A percentile compares a stretch with the other conserved stretches of the same genome.
These are phyloP conservation scores for Acromyrmex echinatior DNA, from an alignment of 1,140 invertebrate genomes.

Conservation along the genomic window DNA sequence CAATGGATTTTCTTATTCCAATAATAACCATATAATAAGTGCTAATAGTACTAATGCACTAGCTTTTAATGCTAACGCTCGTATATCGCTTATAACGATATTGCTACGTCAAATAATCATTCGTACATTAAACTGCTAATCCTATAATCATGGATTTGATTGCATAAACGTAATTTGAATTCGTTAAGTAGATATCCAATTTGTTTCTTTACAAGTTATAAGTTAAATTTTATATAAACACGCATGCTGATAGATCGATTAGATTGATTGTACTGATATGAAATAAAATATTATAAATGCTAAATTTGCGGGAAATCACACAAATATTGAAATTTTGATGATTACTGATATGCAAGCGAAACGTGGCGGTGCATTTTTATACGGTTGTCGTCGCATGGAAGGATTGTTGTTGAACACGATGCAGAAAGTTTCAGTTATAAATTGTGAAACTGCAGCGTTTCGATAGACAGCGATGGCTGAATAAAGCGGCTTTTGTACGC, in stretches of 20 bases:
- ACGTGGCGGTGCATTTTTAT: conserved; percentile 23
- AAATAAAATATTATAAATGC: background rate
- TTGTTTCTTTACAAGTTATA: background rate
- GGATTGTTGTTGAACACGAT: conserved; percentile 21
- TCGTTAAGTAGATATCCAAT: background rate
- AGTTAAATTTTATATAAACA: background rate
- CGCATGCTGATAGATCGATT: background rate
- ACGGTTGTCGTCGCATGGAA: conserved; percentile 9
- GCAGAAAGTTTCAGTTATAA: conserved; percentile 58
- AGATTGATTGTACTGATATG: background rate
- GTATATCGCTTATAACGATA: background rate
- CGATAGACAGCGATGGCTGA: conserved; percentile 55
- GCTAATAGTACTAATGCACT: background rate
- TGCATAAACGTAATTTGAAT: background rate
- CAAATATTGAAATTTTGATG: background rate
- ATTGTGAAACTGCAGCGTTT: conserved; percentile 59
- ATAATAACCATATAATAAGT: conserved; percentile 12
- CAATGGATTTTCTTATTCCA: background rate
- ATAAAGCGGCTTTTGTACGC: conserved; percentile 64
- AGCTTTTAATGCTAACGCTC: background rate
- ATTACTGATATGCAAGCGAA: background rate
- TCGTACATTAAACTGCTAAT: background rate
- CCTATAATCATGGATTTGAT: background rate
- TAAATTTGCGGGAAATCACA: background rate
- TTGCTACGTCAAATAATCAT: background rate